phyloP scores from a whole-genome alignment of 2,797 vertebrate genomes.

The Cossypha heuglini region DNA sequence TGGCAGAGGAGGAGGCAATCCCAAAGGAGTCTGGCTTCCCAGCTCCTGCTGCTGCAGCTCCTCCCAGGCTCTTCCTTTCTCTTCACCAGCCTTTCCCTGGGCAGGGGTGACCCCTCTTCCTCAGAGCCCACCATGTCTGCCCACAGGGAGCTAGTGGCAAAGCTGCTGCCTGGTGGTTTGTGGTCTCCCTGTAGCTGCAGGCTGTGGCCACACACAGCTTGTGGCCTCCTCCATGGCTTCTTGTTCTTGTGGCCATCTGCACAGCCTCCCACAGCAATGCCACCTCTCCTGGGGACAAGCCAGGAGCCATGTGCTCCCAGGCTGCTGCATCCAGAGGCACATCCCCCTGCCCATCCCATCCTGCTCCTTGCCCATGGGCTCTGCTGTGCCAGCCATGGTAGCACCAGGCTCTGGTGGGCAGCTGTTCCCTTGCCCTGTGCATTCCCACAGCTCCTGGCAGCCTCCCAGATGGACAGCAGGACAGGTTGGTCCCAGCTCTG shows the following conservation, averaged over 20 bases:
- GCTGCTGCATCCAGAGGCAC: neutral
- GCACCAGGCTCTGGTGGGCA: neutral
- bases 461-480: neutral
- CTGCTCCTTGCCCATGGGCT: neutral
- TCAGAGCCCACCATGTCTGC: accelerated
- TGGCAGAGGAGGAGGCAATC: neutral
- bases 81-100: neutral
- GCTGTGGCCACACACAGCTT: neutral
- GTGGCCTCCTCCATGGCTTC: accelerated
- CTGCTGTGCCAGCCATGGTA: accelerated
- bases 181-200: neutral
- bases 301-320: neutral
- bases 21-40: neutral
- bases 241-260: neutral
- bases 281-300: neutral
- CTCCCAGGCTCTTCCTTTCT: neutral
- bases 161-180: neutral
- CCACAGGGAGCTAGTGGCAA: neutral
- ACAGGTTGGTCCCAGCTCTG: neutral
- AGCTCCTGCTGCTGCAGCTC: neutral
- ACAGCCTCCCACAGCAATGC: neutral
- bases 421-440: accelerated
- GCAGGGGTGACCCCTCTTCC: neutral
- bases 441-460: neutral
- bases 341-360: neutral